phyloP scores from a whole-genome alignment of 2,888 invertebrate genomes.

The Agrochola lota region DNA sequence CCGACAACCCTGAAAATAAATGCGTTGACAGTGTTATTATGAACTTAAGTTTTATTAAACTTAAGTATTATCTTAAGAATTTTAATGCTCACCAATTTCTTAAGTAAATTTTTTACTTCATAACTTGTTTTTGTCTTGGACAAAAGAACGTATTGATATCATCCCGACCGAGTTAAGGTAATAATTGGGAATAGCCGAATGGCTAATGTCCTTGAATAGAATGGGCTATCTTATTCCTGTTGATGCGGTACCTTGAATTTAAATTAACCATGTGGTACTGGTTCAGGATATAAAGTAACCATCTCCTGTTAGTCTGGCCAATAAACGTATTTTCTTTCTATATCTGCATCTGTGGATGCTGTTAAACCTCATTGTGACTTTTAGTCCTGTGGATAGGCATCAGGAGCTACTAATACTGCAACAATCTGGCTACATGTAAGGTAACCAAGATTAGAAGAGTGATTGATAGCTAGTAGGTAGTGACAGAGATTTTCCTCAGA shows the following conservation, averaged over 20 bases:
- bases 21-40: slow-evolving; percentile 51
- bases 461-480: too few relatives aligned
- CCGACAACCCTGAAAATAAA: slow-evolving; percentile 22
- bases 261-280: slow-evolving; percentile 26
- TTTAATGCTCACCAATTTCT: slow-evolving; percentile 42
- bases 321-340: not conserved
- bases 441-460: too few relatives aligned
- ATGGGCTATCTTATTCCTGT: slow-evolving; percentile 40
- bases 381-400: not conserved
- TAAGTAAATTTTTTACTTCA: slow-evolving; percentile 28
- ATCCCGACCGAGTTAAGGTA: slow-evolving; percentile 17
- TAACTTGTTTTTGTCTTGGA: slow-evolving; percentile 36
- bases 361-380: not conserved
- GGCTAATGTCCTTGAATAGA: slow-evolving; percentile 35
- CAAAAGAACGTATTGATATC: slow-evolving; percentile 41
- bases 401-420: not conserved
- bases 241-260: slow-evolving; percentile 25
- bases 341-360: not conserved
- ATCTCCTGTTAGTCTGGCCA: too few relatives aligned
- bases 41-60: slow-evolving; percentile 27
- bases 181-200: slow-evolving; percentile 16
- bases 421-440: not conserved
- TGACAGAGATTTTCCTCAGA: too few relatives aligned
- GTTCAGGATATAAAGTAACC: slow-evolving; percentile 6
- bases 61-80: slow-evolving; percentile 47